Conservation (phyloP, 2,888 invertebrate genomes). For the Phaedon cochleariae region DNA sequence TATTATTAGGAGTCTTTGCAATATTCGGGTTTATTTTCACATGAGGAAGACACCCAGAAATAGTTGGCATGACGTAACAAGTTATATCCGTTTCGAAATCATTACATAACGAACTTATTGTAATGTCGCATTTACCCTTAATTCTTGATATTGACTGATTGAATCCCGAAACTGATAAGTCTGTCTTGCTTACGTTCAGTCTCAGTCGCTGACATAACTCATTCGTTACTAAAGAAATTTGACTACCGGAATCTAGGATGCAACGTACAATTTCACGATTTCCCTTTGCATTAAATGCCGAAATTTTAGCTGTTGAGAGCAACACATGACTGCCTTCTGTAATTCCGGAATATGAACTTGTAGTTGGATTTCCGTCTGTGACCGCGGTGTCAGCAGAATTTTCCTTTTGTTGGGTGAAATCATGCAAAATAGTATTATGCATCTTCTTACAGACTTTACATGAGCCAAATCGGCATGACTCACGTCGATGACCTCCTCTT, state of each 20-base stretch:
- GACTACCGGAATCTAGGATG: neutral
- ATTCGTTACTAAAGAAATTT: neutral
- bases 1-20: conserved; percentile 1
- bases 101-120: neutral
- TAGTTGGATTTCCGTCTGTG: neutral
- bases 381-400: neutral
- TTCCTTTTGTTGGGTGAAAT: neutral
- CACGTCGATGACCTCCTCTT: too few relatives aligned
- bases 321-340: neutral
- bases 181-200: neutral
- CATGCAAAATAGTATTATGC: too few relatives aligned
- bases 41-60: conserved; percentile 14
- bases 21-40: neutral
- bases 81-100: neutral
- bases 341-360: neutral
- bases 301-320: neutral
- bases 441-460: too few relatives aligned
- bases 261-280: neutral
- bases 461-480: too few relatives aligned
- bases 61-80: conserved; percentile 20
- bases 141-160: neutral
- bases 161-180: neutral
- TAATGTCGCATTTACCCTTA: neutral
- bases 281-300: neutral
- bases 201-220: neutral